Base-by-base conservation (phyloP, 2,113 vertebrate species). In the Mixornis gularis region DNA sequence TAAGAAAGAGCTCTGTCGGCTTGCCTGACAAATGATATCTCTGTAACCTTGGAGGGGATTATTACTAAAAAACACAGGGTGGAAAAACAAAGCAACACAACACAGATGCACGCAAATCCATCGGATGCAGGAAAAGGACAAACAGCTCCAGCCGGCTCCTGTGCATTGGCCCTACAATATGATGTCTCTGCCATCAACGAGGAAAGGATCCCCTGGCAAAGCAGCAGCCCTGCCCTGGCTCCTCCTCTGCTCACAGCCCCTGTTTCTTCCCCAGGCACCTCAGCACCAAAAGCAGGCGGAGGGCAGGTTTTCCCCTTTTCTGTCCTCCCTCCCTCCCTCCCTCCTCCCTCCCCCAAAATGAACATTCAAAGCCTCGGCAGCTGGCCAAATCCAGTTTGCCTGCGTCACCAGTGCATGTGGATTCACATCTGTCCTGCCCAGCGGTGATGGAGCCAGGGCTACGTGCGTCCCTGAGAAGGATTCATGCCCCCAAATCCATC, bases 1-100 rank as follows among this genome's bases (percentile, higher is more conserved):
- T 91, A 96, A 90, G 94, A 96, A 90, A 82, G 79, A 91, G 95
- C 92, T 92, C 95, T 91, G 87, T 93, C 7, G 10, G 95, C 94
- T 95, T 96, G 92, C 89, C 94, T 93, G 93, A 95, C 85, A 94
- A 96, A 96, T 56, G 92, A 96, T 96, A 96, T 94, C 87, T 76
- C 91, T 90, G 80, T 95, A 97, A 96, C 94, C 94, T 96, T 97
- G 96, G 81, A 93, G 71, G 69, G 68, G 95, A 96, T 97, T 96
- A 96, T 87, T 91, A 85, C 94, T 92, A 86, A 91, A 96, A 96
- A 89, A 89, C 46, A 87, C 69, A 71, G 89, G 22, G 38, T 78
- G 36, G 78, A 89, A 74, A 85, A 82, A 63, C 69, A 93, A 94
- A 93, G 63, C 14, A 2, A 77, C 29, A 55, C 62, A 64, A 68